These are phyloP conservation scores for Nyctereutes procyonoides DNA, from an alignment of 2,113 vertebrate species.

Conservation along the genomic window DNA sequence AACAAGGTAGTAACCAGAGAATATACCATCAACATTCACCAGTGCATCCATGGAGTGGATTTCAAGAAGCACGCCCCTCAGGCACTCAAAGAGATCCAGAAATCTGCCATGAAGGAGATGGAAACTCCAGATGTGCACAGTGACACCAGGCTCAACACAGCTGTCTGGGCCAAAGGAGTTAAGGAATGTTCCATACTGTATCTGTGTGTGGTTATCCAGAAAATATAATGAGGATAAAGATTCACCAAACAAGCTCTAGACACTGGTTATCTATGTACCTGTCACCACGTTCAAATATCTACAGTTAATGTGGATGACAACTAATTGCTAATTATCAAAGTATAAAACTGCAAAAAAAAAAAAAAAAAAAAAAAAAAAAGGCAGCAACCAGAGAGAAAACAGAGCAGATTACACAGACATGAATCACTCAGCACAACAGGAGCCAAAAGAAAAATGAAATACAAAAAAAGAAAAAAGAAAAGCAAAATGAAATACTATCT, in stretches of 20 bases:
- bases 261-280: not conserved
- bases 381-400: not conserved
- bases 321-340: not conserved
- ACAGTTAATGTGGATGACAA: not conserved
- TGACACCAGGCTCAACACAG: not conserved
- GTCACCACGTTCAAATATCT: not conserved
- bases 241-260: not conserved
- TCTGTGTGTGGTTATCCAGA: not conserved
- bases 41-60: not conserved
- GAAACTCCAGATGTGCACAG: not conserved
- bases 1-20: not conserved
- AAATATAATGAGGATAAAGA: not conserved
- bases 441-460: not conserved
- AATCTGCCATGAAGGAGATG: not conserved
- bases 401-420: not conserved
- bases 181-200: not conserved
- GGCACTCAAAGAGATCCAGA: not conserved
- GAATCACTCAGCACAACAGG: not conserved
- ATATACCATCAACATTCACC: not conserved
- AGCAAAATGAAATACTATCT: rapidly evolving
- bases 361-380: not conserved
- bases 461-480: too few species aligned
- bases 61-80: not conserved
- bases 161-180: not conserved
- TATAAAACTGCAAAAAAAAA: not conserved